These are phyloP conservation scores for Siniperca obscura DNA, from an alignment of 2,797 vertebrate species.

Conservation along the genomic window DNA sequence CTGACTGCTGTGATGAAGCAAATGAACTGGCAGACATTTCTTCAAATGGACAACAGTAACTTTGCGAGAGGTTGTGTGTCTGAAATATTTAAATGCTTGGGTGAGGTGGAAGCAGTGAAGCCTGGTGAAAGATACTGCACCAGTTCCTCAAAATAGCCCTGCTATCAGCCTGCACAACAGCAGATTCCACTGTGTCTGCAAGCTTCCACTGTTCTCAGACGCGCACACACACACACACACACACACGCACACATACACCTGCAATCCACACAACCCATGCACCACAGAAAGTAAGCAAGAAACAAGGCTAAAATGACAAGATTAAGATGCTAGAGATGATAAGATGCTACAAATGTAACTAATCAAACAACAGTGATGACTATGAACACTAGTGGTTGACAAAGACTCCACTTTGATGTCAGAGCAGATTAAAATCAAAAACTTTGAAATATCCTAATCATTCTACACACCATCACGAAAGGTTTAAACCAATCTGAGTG, in stretches of 20 bases:
- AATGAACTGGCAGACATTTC: neutral
- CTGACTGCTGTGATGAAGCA: neutral
- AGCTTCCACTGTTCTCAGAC: conserved; percentile 25
- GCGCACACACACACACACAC: neutral
- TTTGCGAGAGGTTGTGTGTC: conserved; percentile 17
- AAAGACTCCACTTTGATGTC: conserved; percentile 9
- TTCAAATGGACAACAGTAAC: neutral
- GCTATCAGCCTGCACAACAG: conserved; percentile 57
- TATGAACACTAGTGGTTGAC: neutral
- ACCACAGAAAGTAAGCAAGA: neutral
- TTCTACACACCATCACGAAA: neutral
- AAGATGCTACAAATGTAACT: neutral
- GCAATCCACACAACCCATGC: neutral
- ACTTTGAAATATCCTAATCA: neutral
- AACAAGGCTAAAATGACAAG: conserved; percentile 2
- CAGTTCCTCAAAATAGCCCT: conserved; percentile 64
- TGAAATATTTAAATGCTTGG: conserved; percentile 63
- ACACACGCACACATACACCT: neutral
- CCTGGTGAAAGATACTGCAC: conserved; percentile 43
- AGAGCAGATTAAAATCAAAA: conserved; percentile 22
- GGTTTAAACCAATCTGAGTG: neutral
- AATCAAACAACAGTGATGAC: neutral
- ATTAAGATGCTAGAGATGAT: neutral
- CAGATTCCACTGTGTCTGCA: conserved; percentile 44
- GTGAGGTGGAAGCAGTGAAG: conserved; percentile 42